Conservation (phyloP, 1,140 invertebrate species). For the Fopius arisanus region DNA sequence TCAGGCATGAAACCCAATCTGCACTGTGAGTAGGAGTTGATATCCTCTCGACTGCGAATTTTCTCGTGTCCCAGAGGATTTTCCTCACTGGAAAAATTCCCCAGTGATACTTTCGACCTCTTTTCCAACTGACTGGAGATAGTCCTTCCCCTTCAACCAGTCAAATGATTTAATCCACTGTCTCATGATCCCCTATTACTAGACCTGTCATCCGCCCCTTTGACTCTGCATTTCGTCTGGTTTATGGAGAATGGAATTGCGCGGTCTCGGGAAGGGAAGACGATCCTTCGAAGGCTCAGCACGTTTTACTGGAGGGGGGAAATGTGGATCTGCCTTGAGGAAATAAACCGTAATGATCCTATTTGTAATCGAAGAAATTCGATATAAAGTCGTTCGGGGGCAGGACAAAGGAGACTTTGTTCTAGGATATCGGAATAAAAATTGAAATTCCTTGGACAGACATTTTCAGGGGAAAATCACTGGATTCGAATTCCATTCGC, state of each 20-base stretch:
- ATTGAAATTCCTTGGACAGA: too few relatives aligned
- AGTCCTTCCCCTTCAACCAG: neutral
- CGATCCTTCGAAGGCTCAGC: neutral
- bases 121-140: neutral
- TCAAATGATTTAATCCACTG: constrained; percentile 9
- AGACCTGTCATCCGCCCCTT: neutral
- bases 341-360: constrained; percentile 27
- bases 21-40: neutral
- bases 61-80: too few relatives aligned
- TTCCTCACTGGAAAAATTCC: neutral
- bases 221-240: neutral
- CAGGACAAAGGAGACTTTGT: neutral
- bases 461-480: too few relatives aligned
- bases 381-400: constrained; percentile 1
- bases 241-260: neutral
- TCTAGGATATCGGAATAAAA: too few relatives aligned
- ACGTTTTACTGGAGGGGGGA: constrained; percentile 20
- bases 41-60: neutral
- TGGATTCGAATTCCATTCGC: too few relatives aligned
- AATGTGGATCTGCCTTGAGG: neutral
- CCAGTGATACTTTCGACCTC: neutral
- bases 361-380: constrained; percentile 29
- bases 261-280: neutral
- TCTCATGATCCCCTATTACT: neutral
- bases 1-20: neutral